Conservation (phyloP, 2,888 invertebrate genomes). For the Dioctria rufipes region DNA sequence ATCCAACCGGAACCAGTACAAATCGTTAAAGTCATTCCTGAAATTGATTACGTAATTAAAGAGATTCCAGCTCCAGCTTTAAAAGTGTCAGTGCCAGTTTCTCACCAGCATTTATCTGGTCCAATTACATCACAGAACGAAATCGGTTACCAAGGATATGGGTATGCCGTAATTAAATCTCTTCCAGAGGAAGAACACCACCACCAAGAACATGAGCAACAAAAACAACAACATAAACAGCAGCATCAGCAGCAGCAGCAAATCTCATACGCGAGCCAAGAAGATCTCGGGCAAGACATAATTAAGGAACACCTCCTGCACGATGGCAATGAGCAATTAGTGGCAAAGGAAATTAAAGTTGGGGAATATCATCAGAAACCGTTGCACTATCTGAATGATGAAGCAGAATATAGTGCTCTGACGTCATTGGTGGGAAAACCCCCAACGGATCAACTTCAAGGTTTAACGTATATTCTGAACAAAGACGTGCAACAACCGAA, state of each 20-base stretch:
- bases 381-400: background rate
- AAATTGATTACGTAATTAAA: constrained; percentile 56
- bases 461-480: constrained; percentile 72
- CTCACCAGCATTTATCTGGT: constrained; percentile 39
- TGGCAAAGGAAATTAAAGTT: background rate
- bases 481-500: constrained; percentile 64
- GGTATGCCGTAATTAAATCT: background rate
- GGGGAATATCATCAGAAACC: background rate
- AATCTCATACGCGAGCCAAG: constrained; percentile 21
- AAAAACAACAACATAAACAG: constrained; percentile 33
- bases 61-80: constrained; percentile 44
- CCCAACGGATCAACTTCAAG: constrained; percentile 73
- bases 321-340: constrained; percentile 28
- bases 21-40: constrained; percentile 39
- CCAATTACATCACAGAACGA: constrained; percentile 33
- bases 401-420: constrained; percentile 67
- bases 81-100: constrained; percentile 8
- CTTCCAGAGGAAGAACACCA: background rate
- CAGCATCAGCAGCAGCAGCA: constrained; percentile 36
- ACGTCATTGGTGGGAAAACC: constrained; percentile 72
- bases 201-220: background rate
- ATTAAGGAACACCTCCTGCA: constrained; percentile 40
- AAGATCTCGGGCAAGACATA: constrained; percentile 24
- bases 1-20: constrained; percentile 5
- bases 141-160: constrained; percentile 11